Conservation (phyloP, 2,113 vertebrate species). For the Saccopteryx leptura region DNA sequence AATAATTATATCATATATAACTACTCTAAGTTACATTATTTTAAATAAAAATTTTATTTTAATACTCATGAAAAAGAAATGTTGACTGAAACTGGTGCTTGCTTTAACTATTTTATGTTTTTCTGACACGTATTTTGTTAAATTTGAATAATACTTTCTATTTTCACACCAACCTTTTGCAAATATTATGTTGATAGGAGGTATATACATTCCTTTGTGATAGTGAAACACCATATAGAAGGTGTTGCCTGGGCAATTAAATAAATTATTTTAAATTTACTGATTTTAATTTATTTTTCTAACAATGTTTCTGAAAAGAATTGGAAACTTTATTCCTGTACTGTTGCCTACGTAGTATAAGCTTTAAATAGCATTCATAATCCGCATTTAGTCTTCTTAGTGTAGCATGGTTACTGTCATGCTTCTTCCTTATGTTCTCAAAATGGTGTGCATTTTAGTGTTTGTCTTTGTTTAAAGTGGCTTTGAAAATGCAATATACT, state of each 20-base stretch:
- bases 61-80: conserved; percentile 36
- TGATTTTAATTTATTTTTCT: conserved; percentile 53
- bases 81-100: background rate
- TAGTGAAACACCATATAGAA: background rate
- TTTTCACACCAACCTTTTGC: conserved; percentile 40
- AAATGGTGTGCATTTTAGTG: background rate
- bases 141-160: conserved; percentile 53
- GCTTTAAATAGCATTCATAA: conserved; percentile 51
- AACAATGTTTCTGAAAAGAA: conserved; percentile 7
- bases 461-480: conserved; percentile 27
- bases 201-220: conserved; percentile 7
- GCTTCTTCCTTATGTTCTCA: conserved; percentile 24
- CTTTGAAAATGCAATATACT: conserved; percentile 30
- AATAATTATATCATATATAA: background rate
- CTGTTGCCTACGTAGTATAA: conserved; percentile 49
- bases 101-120: conserved; percentile 22
- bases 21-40: conserved; percentile 27
- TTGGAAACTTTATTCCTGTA: conserved; percentile 2
- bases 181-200: background rate
- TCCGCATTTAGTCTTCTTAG: background rate
- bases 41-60: conserved; percentile 65
- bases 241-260: conserved; percentile 49
- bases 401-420: background rate
- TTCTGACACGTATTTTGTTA: conserved; percentile 57
- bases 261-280: conserved; percentile 60